phyloP scores from a whole-genome alignment of 1,140 invertebrate species.

The Apolygus lucorum region DNA sequence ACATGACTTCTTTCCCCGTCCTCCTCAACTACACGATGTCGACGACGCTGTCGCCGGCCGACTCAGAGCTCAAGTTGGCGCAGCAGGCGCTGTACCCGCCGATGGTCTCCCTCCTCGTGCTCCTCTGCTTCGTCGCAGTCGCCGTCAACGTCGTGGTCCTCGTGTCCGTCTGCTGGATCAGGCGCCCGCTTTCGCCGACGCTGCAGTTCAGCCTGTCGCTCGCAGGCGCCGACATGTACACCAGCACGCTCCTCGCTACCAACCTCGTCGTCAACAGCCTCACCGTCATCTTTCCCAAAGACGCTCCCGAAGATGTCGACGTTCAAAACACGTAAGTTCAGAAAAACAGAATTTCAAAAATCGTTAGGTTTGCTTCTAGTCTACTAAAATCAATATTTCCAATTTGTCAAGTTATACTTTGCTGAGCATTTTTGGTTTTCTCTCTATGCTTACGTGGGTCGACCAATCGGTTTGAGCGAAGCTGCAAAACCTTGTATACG shows the following conservation, averaged over 20 bases:
- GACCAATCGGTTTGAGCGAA: too few relatives aligned
- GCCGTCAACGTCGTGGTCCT: slow-evolving; percentile 46
- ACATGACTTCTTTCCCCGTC: too few relatives aligned
- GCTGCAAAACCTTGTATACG: too few relatives aligned
- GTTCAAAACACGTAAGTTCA: slow-evolving; percentile 30
- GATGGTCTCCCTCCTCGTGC: neutral
- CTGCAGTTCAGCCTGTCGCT: slow-evolving; percentile 40
- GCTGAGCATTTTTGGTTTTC: too few relatives aligned
- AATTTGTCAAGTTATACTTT: too few relatives aligned
- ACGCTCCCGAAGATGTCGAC: neutral
- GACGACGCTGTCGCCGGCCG: neutral
- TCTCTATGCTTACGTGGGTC: too few relatives aligned
- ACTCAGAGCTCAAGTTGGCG: neutral
- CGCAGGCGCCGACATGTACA: slow-evolving; percentile 48
- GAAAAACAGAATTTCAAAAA: too few relatives aligned
- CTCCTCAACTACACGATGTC: too few relatives aligned
- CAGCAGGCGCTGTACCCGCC: neutral
- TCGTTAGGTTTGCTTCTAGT: too few relatives aligned
- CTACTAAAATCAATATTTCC: too few relatives aligned
- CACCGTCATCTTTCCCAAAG: slow-evolving; percentile 32
- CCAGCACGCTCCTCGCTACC: slow-evolving; percentile 43
- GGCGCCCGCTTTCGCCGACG: slow-evolving; percentile 45
- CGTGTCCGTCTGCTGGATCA: slow-evolving; percentile 45
- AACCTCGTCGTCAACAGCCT: slow-evolving; percentile 48
- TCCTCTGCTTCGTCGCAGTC: slow-evolving; percentile 44